phyloP scores from a whole-genome alignment of 2,113 vertebrate genomes.

The Sorex fumeus region DNA sequence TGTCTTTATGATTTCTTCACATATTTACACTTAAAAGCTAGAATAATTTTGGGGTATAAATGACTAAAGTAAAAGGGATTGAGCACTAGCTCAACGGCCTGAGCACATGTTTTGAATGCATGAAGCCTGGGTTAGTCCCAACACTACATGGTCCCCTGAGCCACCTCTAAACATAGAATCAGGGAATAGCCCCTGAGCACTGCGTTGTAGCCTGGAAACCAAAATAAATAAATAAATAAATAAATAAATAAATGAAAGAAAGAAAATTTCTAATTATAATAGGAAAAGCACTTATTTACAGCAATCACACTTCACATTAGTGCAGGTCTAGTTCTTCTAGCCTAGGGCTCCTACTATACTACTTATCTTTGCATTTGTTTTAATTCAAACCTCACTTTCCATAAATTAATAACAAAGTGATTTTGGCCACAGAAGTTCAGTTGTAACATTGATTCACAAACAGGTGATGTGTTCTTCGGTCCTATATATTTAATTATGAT shows the following conservation, averaged over 20 bases:
- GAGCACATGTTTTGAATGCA: no score
- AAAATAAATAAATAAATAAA: no score
- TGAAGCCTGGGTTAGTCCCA: no score
- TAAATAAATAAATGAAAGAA: no score
- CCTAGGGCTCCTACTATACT: background rate
- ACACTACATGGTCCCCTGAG: no score
- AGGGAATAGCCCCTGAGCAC: no score
- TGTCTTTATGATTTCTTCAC: conserved; percentile 45
- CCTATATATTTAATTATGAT: background rate
- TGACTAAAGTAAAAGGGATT: background rate
- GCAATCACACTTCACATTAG: background rate
- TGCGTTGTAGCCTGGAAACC: no score
- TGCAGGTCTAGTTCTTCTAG: background rate
- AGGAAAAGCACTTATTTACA: background rate
- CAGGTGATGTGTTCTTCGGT: background rate
- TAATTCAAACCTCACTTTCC: conserved; percentile 7
- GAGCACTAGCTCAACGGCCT: background rate
- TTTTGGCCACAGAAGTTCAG: conserved; percentile 8
- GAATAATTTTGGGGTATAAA: background rate
- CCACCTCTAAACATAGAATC: no score
- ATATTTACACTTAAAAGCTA: background rate
- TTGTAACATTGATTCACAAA: background rate
- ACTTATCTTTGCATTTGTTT: background rate
- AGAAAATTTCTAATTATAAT: background rate
- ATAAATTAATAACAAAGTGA: background rate